A percentile compares a stretch with the other conserved stretches of the same genome.
Evolutionary conservation across 2,113 vertebrate genomes (phyloP).

Genomic region (Rafetus swinhoei): DNA sequence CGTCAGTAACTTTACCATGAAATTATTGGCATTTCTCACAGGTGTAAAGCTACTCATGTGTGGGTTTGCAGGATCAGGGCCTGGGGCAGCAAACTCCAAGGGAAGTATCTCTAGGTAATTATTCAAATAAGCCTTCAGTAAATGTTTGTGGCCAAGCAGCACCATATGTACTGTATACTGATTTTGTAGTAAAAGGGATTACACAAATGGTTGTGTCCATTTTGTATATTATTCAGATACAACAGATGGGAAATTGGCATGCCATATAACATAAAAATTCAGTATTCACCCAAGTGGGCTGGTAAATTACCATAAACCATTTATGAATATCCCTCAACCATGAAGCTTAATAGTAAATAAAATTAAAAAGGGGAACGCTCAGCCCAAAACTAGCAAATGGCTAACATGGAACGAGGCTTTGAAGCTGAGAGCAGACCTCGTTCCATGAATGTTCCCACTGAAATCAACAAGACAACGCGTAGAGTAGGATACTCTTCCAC

Average conservation of each 20-base stretch:
- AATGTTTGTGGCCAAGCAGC: slow-evolving; percentile 63
- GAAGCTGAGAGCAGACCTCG: not conserved
- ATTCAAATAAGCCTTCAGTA: slow-evolving; percentile 52
- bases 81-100: slow-evolving; percentile 44
- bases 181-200: slow-evolving; percentile 73
- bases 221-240: slow-evolving; percentile 75
- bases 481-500: not conserved
- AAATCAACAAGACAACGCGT: not conserved
- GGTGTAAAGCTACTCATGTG: slow-evolving; percentile 1
- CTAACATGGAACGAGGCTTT: not conserved
- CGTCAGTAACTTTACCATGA: not conserved
- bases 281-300: slow-evolving; percentile 76
- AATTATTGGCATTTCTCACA: not conserved
- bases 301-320: slow-evolving; percentile 78
- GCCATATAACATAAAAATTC: slow-evolving; percentile 73
- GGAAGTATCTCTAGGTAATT: slow-evolving; percentile 59
- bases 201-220: slow-evolving; percentile 63
- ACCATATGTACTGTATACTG: slow-evolving; percentile 70
- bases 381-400: slow-evolving; percentile 17
- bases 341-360: slow-evolving; percentile 75
- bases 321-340: slow-evolving; percentile 77
- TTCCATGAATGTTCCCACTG: slow-evolving; percentile 1
- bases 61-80: slow-evolving; percentile 26
- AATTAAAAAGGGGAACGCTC: slow-evolving; percentile 58
- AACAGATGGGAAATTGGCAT: slow-evolving; percentile 81